Conservation (phyloP, 2,113 vertebrate species). For the Oreochromis niloticus region DNA sequence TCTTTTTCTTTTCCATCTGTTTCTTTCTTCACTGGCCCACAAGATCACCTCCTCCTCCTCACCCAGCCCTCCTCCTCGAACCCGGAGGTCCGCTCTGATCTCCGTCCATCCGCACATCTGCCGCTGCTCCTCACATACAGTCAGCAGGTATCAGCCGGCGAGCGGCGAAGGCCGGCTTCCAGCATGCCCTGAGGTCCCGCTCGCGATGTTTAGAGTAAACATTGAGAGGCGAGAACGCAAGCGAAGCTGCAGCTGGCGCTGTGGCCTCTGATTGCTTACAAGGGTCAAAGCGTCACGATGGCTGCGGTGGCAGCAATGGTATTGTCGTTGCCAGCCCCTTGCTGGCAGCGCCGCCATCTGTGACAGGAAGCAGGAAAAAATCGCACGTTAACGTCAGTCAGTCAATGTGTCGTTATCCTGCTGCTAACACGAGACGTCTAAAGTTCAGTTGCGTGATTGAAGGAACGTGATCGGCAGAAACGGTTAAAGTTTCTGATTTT, state of each 20-base stretch:
- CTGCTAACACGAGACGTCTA: not conserved
- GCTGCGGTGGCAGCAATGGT: not conserved
- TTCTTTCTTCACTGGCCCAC: conserved; percentile 46
- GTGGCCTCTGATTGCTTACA: not conserved
- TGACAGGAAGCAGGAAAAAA: not conserved
- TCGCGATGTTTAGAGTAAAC: not conserved
- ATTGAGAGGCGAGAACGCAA: not conserved
- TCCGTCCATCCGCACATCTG: conserved; percentile 1
- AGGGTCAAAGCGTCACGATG: not conserved
- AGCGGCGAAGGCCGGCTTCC: not conserved
- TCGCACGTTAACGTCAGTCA: not conserved
- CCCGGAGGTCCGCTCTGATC: conserved; percentile 9
- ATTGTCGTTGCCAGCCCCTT: not conserved
- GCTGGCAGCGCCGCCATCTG: not conserved
- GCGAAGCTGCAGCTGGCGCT: not conserved
- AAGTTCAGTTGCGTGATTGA: not conserved
- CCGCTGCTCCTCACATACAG: conserved; percentile 15
- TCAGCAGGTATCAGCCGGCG: not conserved
- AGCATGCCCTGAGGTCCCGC: not conserved
- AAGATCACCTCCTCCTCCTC: conserved; percentile 4
- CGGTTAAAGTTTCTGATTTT: not conserved
- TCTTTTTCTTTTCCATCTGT: conserved; percentile 74
- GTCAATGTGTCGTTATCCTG: not conserved
- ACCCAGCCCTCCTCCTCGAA: not conserved
- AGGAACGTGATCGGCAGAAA: not conserved